phyloP scores from a whole-genome alignment of 2,888 invertebrate genomes.

The Pandemis heparana region DNA sequence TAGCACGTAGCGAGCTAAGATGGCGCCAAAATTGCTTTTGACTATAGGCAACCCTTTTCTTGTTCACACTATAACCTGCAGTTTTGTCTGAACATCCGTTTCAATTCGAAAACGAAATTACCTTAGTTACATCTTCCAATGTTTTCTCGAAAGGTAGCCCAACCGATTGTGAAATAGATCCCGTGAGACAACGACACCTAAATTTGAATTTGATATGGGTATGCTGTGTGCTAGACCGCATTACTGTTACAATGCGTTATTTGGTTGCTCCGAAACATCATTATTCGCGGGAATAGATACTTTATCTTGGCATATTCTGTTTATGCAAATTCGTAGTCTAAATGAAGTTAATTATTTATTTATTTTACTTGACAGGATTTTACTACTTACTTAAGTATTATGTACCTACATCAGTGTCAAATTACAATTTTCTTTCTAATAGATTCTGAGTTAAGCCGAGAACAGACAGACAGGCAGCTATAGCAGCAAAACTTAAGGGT shows the following conservation, averaged over 20 bases:
- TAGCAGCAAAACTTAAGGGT: too few relatives aligned
- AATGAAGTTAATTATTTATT: too few relatives aligned
- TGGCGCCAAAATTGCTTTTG: background rate
- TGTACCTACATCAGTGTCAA: too few relatives aligned
- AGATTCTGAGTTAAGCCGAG: too few relatives aligned
- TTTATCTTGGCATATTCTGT: too few relatives aligned
- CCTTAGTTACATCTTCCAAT: slow-evolving; percentile 15
- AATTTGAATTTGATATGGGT: slow-evolving; percentile 36
- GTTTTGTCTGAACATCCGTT: slow-evolving; percentile 4
- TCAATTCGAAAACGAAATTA: slow-evolving; percentile 15
- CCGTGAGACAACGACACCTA: slow-evolving; percentile 26
- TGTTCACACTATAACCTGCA: background rate
- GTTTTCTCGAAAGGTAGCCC: slow-evolving; percentile 17
- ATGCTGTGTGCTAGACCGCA: slow-evolving; percentile 4
- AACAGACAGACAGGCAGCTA: too few relatives aligned
- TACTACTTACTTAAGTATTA: too few relatives aligned
- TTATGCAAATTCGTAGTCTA: too few relatives aligned
- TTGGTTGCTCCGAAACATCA: background rate
- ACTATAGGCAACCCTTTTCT: background rate
- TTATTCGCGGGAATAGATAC: background rate
- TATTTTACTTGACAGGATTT: too few relatives aligned
- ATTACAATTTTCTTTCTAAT: too few relatives aligned
- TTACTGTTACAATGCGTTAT: slow-evolving; percentile 2
- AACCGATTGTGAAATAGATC: slow-evolving; percentile 17
- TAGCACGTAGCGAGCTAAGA: background rate